Evolutionary conservation across 2,888 invertebrate genomes (phyloP), one percentile per base, ranked within the genome.

Genomic region (Melanargia galathea): DNA sequence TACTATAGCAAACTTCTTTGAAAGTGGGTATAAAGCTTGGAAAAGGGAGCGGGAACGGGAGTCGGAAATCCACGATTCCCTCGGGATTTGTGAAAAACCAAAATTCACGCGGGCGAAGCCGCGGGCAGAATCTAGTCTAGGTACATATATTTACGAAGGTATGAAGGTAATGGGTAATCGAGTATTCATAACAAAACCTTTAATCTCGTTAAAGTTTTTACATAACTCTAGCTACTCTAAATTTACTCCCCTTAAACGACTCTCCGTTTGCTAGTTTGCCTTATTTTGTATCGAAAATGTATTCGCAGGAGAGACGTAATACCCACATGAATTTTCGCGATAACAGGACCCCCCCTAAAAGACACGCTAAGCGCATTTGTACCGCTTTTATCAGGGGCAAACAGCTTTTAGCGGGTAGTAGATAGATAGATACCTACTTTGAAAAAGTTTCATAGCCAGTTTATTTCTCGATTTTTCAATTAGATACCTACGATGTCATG

Each of bases 341-440:
- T 65, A 68, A 66, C 64, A 38, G 62, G 58, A 30, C 56, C 58
- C 65, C 62, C 64, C 68, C 57, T 48, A 58, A 58, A 62, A 68
- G 66, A 66, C 64, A 55, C 61, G 65, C 64, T 64, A 55, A 65
- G 51, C 61, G 64, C 67, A 66, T 70, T 69, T 70, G 66, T 63
- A 66, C 59, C 60, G 58, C 70, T 60, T 73, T 81, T 86, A 86
- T 86, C 87, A 79, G 68, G 65, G 66, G 75, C 79, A 81, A 80
- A 82, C 84, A 84, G 78, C 80, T 78, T 75, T 64, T 60, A 60
- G 61, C 63, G 60, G 45, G 63, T 33, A 33, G 51, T 7, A 4
- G 16, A 11, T 43, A 43, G 8, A 16, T 40, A 35, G 16, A n/a
- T 40, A 40, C 2, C 2, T 60, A 63, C 45, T 58, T 60, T 43